Evolutionary conservation across 2,113 vertebrate genomes (phyloP), one percentile per base, ranked within the genome.

Genomic region (Muscicapa adusta): DNA sequence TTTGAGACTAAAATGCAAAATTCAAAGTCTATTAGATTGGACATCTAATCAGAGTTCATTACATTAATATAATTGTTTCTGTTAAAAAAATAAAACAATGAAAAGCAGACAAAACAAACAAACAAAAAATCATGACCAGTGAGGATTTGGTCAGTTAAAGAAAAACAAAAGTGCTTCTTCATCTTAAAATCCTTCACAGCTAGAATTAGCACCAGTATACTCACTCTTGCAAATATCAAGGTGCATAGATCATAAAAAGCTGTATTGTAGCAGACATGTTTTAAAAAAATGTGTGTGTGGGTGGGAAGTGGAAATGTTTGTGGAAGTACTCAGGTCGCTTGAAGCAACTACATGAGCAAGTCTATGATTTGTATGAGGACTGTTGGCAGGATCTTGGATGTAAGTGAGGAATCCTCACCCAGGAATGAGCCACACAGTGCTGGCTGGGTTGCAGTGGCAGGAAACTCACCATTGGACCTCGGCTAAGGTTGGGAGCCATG

Each of bases 351-450:
- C 0, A 19, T 45, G 43, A 20, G 43, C 43, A 45, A 45, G 43
- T 45, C 6, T 33, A 36, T 45, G 12, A 14, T n/a, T 80, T 61
- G 4, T 36, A 6, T 33, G 31, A 36, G 0, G 1, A 48, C 13
- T 11, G 11, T 7, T 74, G 42, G 33, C 36, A 13, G 14, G 2
- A 8, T 84, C 42, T 25, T 57, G 33, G 31, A 17, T 56, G 7
- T 36, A 31, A 43, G 5, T 0, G 2, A 60, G 14, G 31, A 66
- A 42, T 50, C 33, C 19, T 66, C 0, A 0, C 4, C 36, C 13
- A 1, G 14, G 47, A 23, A 38, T 4, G 23, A 72, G 12, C 28
- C n/a, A 7, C 2, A 0, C 1, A 2, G 15, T 1, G 5, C 1
- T 60, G 83, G 10, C 38, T 67, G 57, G 26, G 9, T 24, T 91